Conservation (phyloP, 2,888 invertebrate genomes). For the Lutraria lutraria region DNA sequence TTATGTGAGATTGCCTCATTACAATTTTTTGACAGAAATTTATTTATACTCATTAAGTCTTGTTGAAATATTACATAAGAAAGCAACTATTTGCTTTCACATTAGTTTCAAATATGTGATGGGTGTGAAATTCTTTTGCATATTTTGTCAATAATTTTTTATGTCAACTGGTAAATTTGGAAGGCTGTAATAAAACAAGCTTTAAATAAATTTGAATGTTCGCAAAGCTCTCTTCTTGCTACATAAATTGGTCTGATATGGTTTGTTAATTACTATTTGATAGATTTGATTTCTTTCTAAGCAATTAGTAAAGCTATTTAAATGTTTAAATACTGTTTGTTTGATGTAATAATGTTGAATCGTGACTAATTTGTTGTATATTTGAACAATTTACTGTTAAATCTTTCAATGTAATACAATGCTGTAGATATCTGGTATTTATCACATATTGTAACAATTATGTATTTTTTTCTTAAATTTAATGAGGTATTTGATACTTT, state of each 20-base stretch:
- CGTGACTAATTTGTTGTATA: constrained; percentile 4
- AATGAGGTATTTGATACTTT: neutral
- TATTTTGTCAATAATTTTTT: no score
- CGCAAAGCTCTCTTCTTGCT: neutral
- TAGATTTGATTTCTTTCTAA: neutral
- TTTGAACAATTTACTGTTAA: constrained; percentile 5
- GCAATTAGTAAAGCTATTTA: constrained; percentile 9
- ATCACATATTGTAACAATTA: neutral
- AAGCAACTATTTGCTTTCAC: no score
- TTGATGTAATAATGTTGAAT: neutral
- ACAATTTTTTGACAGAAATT: no score
- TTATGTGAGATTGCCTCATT: no score
- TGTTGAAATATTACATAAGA: no score
- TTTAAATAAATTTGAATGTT: neutral
- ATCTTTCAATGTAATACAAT: neutral
- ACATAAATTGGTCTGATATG: neutral
- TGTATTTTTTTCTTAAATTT: neutral
- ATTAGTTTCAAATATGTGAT: no score
- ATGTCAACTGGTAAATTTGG: neutral
- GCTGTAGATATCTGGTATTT: neutral
- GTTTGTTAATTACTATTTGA: constrained; percentile 3
- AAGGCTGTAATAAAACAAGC: neutral
- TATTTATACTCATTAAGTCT: no score
- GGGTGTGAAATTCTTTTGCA: no score
- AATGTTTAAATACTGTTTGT: neutral